Percentiles rank a stretch among this genome's conserved stretches.
Evolutionary conservation across 2,888 invertebrate genomes (phyloP).

Genomic region (Autographa gamma): DNA sequence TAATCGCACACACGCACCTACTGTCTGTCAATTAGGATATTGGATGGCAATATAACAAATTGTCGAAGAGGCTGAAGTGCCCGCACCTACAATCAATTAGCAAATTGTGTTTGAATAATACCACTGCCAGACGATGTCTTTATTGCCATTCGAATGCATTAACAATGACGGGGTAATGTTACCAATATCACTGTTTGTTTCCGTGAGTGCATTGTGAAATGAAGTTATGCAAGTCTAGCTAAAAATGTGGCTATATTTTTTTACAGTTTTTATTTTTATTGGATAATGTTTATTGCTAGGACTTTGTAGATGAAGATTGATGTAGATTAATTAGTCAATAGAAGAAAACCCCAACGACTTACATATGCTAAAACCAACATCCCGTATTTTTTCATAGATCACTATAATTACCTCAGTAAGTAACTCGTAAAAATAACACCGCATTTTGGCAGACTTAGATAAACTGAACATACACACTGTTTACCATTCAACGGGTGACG

Average conservation of each 20-base stretch:
- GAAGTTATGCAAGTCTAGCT: background rate
- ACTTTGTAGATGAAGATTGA: too few relatives aligned
- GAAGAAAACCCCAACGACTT: too few relatives aligned
- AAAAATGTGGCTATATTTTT: too few relatives aligned
- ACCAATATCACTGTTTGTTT: background rate
- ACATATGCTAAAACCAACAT: too few relatives aligned
- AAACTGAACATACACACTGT: background rate
- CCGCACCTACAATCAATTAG: constrained; percentile 52
- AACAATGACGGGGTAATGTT: background rate
- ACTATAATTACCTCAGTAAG: background rate
- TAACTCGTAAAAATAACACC: background rate
- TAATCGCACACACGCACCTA: constrained; percentile 58
- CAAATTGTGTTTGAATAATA: constrained; percentile 49
- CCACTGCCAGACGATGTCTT: constrained; percentile 13
- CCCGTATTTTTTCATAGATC: background rate
- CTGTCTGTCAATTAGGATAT: constrained; percentile 80
- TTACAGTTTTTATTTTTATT: too few relatives aligned
- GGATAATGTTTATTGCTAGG: too few relatives aligned
- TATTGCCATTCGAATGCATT: constrained; percentile 25
- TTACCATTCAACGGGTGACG: background rate
- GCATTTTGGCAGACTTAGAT: background rate
- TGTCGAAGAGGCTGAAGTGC: constrained; percentile 47
- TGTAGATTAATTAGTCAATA: too few relatives aligned
- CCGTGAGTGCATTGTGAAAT: background rate
- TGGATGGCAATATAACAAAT: constrained; percentile 63